These are phyloP conservation scores for Drosophila aff. DNA, from an alignment of 1,140 invertebrate genomes.

Conservation along the genomic window DNA sequence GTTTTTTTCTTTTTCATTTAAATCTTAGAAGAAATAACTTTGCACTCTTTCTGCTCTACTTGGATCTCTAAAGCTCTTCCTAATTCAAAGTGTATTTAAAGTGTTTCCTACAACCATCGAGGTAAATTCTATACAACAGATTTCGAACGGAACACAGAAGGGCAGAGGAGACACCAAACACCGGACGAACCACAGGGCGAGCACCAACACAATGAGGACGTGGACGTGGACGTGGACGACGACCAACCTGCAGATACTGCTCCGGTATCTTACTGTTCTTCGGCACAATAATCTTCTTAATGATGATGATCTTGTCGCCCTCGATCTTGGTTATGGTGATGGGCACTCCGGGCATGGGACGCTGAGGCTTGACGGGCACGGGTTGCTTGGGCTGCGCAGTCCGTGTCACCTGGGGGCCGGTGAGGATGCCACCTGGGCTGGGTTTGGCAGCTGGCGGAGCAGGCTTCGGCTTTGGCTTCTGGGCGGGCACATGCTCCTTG, in stretches of 20 bases:
- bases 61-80: not conserved
- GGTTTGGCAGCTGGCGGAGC: constrained; percentile 62
- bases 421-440: constrained; percentile 71
- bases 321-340: constrained; percentile 84
- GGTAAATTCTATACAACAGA: constrained; percentile 57
- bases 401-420: constrained; percentile 67
- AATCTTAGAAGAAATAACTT: not conserved
- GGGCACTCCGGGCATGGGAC: constrained; percentile 70
- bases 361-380: constrained; percentile 57
- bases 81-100: not conserved
- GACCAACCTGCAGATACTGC: constrained; percentile 84
- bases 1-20: not conserved
- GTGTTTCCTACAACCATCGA: constrained; percentile 34
- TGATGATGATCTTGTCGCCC: constrained; percentile 85
- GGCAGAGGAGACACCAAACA: constrained; percentile 34
- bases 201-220: constrained; percentile 41
- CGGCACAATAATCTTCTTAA: constrained; percentile 81
- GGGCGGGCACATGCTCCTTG: constrained; percentile 69
- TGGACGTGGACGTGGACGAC: constrained; percentile 34
- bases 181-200: constrained; percentile 39
- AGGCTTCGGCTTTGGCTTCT: constrained; percentile 76
- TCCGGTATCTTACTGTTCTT: constrained; percentile 85
- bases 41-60: not conserved
- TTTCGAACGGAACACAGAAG: constrained; percentile 49
- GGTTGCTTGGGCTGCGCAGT: constrained; percentile 37